These are phyloP conservation scores for Athalia rosae DNA, from an alignment of 2,888 invertebrate species.

Conservation along the genomic window DNA sequence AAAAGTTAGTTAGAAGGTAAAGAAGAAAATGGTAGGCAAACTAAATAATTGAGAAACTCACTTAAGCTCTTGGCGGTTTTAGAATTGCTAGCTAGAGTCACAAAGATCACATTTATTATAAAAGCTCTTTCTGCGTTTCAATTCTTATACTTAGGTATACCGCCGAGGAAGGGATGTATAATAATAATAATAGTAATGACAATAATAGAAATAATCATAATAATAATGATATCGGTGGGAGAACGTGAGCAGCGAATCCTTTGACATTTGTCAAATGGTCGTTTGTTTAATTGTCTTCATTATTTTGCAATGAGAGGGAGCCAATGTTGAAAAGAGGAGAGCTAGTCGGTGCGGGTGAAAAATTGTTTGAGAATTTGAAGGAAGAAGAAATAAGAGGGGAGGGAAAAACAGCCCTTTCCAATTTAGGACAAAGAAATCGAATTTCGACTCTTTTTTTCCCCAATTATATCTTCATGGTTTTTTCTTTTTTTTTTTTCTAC, in stretches of 20 bases:
- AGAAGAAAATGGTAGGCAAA: conserved; percentile 2
- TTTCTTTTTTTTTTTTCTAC: background rate
- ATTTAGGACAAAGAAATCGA: conserved; percentile 32
- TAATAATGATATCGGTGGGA: background rate
- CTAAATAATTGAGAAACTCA: conserved; percentile 64
- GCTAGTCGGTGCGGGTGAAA: background rate
- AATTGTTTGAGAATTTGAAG: background rate
- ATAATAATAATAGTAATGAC: no score
- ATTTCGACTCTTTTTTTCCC: conserved; percentile 21
- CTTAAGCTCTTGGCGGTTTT: conserved; percentile 52
- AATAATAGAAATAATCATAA: no score
- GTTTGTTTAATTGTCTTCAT: conserved; percentile 42
- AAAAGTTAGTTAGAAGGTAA: conserved; percentile 25
- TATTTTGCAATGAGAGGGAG: conserved; percentile 16
- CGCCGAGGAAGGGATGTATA: no score
- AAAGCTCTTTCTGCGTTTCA: conserved; percentile 20
- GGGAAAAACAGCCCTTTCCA: conserved; percentile 46
- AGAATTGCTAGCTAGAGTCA: conserved; percentile 30
- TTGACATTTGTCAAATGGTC: conserved; percentile 43
- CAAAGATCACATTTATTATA: conserved; percentile 60
- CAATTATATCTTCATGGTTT: background rate
- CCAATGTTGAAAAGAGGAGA: conserved; percentile 18
- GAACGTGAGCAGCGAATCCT: background rate
- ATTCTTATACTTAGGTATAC: no score
- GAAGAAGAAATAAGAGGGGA: background rate